These are phyloP conservation scores for Leucozona laternaria DNA, from an alignment of 2,888 invertebrate species.

Conservation along the genomic window DNA sequence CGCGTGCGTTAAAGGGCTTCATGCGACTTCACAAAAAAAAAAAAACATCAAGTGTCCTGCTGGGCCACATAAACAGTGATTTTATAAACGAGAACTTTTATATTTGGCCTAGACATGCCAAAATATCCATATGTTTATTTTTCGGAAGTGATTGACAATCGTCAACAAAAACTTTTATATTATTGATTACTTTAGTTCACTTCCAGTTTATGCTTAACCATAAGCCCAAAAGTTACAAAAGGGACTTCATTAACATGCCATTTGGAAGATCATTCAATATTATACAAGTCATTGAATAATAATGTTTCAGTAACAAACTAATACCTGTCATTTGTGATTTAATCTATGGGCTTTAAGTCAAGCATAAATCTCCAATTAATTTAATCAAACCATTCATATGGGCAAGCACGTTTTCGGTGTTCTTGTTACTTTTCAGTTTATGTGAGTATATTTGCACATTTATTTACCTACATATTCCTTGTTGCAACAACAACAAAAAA, in stretches of 20 bases:
- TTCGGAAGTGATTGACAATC: no score
- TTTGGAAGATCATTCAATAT: neutral
- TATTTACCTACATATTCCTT: slow-evolving; percentile 1
- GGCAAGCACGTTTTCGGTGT: neutral
- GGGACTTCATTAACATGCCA: neutral
- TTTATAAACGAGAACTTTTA: no score
- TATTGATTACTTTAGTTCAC: no score
- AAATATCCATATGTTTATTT: no score
- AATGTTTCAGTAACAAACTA: neutral
- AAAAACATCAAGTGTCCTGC: no score
- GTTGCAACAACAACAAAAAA: neutral
- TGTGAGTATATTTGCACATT: slow-evolving; percentile 27
- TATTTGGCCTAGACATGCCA: no score
- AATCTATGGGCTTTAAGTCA: neutral
- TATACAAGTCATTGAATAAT: neutral
- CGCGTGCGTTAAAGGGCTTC: no score
- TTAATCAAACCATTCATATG: neutral
- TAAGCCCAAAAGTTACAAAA: neutral
- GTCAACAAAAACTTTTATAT: no score
- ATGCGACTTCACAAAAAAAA: no score
- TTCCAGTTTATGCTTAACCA: no score
- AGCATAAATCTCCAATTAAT: neutral
- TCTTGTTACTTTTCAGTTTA: neutral
- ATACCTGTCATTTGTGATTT: neutral
- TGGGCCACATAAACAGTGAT: no score